Percentiles rank a stretch among this genome's conserved stretches.
Conservation (phyloP, 2,113 vertebrate species). For the Irena cyanogastra region DNA sequence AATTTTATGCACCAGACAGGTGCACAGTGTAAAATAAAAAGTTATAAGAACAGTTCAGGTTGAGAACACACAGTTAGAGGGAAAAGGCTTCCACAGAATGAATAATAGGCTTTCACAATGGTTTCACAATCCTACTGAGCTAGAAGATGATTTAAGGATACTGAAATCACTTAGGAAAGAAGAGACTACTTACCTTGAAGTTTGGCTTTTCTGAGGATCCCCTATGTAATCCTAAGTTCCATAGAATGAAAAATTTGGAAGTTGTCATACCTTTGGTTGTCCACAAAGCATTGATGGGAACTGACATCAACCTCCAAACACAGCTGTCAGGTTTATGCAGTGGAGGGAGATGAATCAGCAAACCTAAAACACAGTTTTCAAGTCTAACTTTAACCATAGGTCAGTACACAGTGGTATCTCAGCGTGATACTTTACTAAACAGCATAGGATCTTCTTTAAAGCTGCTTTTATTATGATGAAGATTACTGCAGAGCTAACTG, state of each 20-base stretch:
- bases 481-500: not conserved
- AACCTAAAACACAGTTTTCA: not conserved
- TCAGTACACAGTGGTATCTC: not conserved
- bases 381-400: not conserved
- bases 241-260: not conserved
- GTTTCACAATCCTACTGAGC: not conserved
- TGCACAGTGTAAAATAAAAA: not conserved
- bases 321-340: not conserved
- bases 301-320: not conserved
- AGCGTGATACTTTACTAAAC: not conserved
- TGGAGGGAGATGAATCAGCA: not conserved
- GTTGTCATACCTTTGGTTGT: not conserved
- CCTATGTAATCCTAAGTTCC: not conserved
- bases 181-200: not conserved
- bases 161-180: not conserved
- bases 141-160: not conserved
- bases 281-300: not conserved
- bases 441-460: not conserved
- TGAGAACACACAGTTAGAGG: not conserved
- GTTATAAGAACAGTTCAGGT: not conserved
- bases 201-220: not conserved
- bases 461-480: not conserved
- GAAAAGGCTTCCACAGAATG: not conserved
- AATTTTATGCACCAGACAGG: not conserved
- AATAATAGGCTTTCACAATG: not conserved